phyloP scores from a whole-genome alignment of 2,888 invertebrate species.

The Pelosia muscerda region DNA sequence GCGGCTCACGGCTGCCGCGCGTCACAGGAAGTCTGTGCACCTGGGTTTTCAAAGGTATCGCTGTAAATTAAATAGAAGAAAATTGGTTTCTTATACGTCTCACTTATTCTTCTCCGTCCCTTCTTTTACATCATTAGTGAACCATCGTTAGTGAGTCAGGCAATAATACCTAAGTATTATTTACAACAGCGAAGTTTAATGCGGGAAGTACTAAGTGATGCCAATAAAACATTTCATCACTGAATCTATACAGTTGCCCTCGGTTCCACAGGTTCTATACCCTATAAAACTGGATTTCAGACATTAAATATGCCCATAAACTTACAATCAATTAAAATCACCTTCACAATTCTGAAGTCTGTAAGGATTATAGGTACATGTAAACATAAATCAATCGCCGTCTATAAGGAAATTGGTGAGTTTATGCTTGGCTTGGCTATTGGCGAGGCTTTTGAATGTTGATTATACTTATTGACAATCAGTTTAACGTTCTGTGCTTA shows the following conservation, averaged over 20 bases:
- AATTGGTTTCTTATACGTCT: not conserved
- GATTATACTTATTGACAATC: conserved; percentile 6
- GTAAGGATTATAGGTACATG: conserved; percentile 42
- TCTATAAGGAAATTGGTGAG: conserved; percentile 59
- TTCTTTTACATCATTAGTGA: conserved; percentile 49
- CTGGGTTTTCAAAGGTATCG: no score
- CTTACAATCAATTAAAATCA: conserved; percentile 58
- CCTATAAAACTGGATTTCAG: conserved; percentile 50
- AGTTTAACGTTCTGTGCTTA: not conserved
- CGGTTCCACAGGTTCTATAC: conserved; percentile 47
- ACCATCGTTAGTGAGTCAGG: conserved; percentile 60
- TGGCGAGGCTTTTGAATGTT: conserved; percentile 32
- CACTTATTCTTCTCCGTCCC: conserved; percentile 18
- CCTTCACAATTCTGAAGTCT: conserved; percentile 52
- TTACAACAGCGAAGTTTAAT: conserved; percentile 54
- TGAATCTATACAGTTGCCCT: conserved; percentile 49
- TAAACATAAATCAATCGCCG: conserved; percentile 59
- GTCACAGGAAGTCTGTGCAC: no score
- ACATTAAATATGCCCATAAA: conserved; percentile 61
- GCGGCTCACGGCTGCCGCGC: no score
- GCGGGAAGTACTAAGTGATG: conserved; percentile 55
- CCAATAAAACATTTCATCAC: conserved; percentile 53
- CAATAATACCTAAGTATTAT: conserved; percentile 53
- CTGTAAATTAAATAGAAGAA: not conserved
- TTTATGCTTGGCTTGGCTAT: no score